phyloP scores from a whole-genome alignment of 2,888 invertebrate species.

The Lasioglossum pauxillum region DNA sequence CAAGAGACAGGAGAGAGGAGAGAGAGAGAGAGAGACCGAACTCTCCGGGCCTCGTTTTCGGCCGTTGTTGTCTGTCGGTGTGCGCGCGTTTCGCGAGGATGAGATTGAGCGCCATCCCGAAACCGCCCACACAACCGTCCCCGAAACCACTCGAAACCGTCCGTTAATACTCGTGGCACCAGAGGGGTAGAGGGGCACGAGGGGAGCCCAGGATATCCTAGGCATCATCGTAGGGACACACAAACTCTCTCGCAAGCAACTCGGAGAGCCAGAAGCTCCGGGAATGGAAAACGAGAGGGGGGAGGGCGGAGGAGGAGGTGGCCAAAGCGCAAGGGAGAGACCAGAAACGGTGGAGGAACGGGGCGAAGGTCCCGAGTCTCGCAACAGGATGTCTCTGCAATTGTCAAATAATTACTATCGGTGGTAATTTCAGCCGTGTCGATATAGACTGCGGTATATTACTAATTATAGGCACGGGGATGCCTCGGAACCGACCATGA shows the following conservation, averaged over 20 bases:
- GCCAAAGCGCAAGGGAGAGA: constrained; percentile 24
- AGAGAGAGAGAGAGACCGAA: constrained; percentile 17
- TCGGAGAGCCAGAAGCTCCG: constrained; percentile 59
- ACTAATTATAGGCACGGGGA: constrained; percentile 76
- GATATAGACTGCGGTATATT: constrained; percentile 78
- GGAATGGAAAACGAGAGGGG: constrained; percentile 55
- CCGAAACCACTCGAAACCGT: constrained; percentile 78
- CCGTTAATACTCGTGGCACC: constrained; percentile 78
- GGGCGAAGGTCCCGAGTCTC: constrained; percentile 69
- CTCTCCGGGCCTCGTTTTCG: constrained; percentile 25
- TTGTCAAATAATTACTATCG: constrained; percentile 80
- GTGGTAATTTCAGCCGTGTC: constrained; percentile 77
- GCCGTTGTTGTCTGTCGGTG: constrained; percentile 49
- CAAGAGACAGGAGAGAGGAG: neutral
- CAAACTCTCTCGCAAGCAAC: constrained; percentile 13
- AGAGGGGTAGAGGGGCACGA: constrained; percentile 20
- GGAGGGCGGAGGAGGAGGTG: constrained; percentile 52
- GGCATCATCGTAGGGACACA: constrained; percentile 49
- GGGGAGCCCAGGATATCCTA: constrained; percentile 30
- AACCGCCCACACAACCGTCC: constrained; percentile 72
- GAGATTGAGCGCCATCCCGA: constrained; percentile 74
- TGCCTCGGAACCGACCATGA: constrained; percentile 59
- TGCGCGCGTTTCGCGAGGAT: constrained; percentile 67
- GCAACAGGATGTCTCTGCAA: constrained; percentile 78
- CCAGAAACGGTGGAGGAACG: constrained; percentile 50